These are phyloP conservation scores for Anabas testudineus DNA, from an alignment of 2,797 vertebrate species.

Conservation along the genomic window DNA sequence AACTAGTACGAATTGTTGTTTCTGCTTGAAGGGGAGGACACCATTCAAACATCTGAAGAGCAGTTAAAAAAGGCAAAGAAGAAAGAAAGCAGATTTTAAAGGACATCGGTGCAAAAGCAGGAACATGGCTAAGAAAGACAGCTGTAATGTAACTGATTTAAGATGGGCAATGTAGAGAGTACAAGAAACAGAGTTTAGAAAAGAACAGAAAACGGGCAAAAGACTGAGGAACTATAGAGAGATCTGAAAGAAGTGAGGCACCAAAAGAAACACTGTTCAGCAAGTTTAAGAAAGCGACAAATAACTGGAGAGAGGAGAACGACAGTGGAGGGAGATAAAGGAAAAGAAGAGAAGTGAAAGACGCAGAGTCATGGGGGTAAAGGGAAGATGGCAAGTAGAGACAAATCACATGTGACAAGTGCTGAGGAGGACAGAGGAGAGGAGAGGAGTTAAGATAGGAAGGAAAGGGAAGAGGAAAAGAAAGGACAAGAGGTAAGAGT, in stretches of 20 bases:
- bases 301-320: conserved; percentile 17
- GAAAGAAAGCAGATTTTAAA: not conserved
- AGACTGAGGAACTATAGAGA: not conserved
- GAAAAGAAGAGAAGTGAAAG: not conserved
- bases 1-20: conserved; percentile 41
- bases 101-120: not conserved
- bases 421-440: conserved; percentile 13
- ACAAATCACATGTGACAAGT: conserved; percentile 55
- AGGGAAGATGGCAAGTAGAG: conserved; percentile 22
- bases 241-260: conserved; percentile 8
- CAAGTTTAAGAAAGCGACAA: conserved; percentile 43
- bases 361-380: conserved; percentile 16
- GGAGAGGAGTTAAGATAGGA: not conserved
- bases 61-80: not conserved
- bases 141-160: conserved; percentile 26
- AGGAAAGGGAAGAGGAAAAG: not conserved
- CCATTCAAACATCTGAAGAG: conserved; percentile 32
- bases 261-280: conserved; percentile 13
- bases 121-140: not conserved
- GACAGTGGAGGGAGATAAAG: conserved; percentile 5
- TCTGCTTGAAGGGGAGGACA: conserved; percentile 41
- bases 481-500: conserved; percentile 25
- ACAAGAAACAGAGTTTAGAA: conserved; percentile 10
- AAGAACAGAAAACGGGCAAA: not conserved
- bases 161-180: conserved; percentile 1